Percentiles rank a stretch among this genome's conserved stretches.
Conservation (phyloP, 2,888 invertebrate species). For the Drosophila algonquin region DNA sequence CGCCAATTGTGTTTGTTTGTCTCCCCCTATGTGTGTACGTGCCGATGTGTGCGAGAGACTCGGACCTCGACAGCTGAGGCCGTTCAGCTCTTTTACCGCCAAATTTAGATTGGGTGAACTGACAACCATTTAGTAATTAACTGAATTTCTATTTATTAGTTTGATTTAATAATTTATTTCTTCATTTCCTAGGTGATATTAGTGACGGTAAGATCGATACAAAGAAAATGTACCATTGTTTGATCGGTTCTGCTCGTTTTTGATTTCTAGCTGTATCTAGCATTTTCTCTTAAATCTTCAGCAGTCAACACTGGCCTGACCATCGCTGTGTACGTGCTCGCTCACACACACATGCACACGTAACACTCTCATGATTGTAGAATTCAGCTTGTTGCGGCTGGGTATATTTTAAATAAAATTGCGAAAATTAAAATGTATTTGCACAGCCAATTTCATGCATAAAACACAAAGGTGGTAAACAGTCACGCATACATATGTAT, state of each 20-base stretch:
- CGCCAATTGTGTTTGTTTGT: slow-evolving; percentile 5
- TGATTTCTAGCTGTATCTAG: not conserved
- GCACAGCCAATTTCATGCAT: slow-evolving; percentile 23
- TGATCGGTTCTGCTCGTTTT: not conserved
- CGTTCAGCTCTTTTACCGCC: not conserved
- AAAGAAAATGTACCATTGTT: not conserved
- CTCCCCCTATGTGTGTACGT: not conserved
- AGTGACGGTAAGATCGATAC: not conserved
- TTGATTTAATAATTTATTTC: not conserved
- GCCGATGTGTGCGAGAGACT: not conserved
- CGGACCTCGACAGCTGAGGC: not conserved
- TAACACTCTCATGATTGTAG: not conserved
- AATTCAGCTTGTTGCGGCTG: slow-evolving; percentile 8
- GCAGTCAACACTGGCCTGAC: slow-evolving; percentile 24
- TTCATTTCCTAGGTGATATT: not conserved
- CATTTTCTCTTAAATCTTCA: not conserved
- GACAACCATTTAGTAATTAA: not conserved
- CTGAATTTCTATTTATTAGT: not conserved
- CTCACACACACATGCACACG: slow-evolving; percentile 3
- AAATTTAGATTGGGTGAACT: not conserved
- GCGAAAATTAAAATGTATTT: slow-evolving; percentile 49
- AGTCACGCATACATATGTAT: slow-evolving; percentile 5
- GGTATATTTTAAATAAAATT: slow-evolving; percentile 42
- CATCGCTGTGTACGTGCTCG: slow-evolving; percentile 23
- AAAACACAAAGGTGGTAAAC: slow-evolving; percentile 43